Percentiles rank a stretch among this genome's conserved stretches.
Conservation (phyloP, 2,888 invertebrate genomes). For the Apamea crenata region DNA sequence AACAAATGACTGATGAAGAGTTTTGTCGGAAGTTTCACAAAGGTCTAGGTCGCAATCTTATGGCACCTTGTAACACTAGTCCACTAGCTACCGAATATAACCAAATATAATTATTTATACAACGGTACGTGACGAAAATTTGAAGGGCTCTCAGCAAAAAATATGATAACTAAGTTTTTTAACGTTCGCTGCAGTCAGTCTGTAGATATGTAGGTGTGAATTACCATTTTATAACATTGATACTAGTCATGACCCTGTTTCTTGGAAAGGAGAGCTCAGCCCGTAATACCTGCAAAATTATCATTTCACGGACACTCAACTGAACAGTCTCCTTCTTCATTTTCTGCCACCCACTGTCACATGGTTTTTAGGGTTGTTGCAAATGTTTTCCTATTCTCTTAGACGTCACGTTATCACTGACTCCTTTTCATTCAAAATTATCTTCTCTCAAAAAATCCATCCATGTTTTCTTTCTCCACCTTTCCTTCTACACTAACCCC, state of each 20-base stretch:
- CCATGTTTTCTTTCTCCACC: background rate
- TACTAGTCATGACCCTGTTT: background rate
- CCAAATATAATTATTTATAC: background rate
- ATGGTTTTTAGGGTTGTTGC: background rate
- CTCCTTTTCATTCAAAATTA: background rate
- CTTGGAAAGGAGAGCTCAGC: background rate
- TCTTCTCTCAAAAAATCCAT: background rate
- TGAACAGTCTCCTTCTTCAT: background rate
- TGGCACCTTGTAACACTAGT: constrained; percentile 43
- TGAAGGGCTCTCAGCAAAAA: background rate
- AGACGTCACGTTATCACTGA: background rate
- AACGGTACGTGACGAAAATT: constrained; percentile 6
- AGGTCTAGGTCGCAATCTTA: constrained; percentile 55
- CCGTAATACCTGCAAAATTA: background rate
- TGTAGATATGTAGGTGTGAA: background rate
- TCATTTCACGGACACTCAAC: background rate
- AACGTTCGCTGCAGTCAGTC: background rate
- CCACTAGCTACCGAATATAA: constrained; percentile 7
- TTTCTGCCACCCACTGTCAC: background rate
- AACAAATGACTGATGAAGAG: constrained; percentile 36
- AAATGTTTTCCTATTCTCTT: background rate
- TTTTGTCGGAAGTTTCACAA: constrained; percentile 53
- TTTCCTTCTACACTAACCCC: background rate
- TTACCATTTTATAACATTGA: background rate
- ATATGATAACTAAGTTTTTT: background rate